Evolutionary conservation across 2,888 invertebrate species (phyloP), one percentile per base, ranked within the genome.

Genomic region (Caenorhabditis afra): DNA sequence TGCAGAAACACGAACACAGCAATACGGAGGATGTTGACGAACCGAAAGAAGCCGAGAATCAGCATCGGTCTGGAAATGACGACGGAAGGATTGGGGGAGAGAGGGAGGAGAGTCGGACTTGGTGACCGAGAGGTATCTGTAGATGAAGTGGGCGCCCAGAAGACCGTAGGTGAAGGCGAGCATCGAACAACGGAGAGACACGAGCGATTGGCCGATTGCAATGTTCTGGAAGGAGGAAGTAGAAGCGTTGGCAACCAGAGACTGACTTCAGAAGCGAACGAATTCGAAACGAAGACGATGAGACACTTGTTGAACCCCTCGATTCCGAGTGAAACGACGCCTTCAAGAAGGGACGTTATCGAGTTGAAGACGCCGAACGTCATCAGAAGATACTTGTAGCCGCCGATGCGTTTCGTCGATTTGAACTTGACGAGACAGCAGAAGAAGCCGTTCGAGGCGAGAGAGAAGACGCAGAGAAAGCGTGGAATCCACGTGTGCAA

Each of bases 271-370:
- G 29, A 29, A 29, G 29, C 29, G 29, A 29, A 49, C 22, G 49
- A 44, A 11, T 22, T 55, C 70, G 70, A 47, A 0, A 70, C 62
- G 45, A 70, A 70, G 3, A 70, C 37, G 7, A 61, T 37, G 16
- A 70, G 47, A 22, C 61, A 55, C 10, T 70, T 41, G 22, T 62
- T 45, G 16, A 62, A 61, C 22, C 70, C 62, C 37, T 70, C 61
- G 20, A 55, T 47, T 14, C 62, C 37, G 37, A 35, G 29, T 0
- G 70, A 61, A 35, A 70, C 70, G 8, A 70, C 45, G 3, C 39
- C 47, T 55, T 70, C 70, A 0, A 39, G 12, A 14, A 37, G 4
- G 1, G 70, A 58, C 1, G 53, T 62, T 11, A 62, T n/a, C 35
- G 55, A 20, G 44, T 70, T 62, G 44, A 62, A 55, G 3, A 35